Evolutionary conservation across 2,888 invertebrate genomes (phyloP), one percentile per base, ranked within the genome.

Genomic region (Eurois occulta): DNA sequence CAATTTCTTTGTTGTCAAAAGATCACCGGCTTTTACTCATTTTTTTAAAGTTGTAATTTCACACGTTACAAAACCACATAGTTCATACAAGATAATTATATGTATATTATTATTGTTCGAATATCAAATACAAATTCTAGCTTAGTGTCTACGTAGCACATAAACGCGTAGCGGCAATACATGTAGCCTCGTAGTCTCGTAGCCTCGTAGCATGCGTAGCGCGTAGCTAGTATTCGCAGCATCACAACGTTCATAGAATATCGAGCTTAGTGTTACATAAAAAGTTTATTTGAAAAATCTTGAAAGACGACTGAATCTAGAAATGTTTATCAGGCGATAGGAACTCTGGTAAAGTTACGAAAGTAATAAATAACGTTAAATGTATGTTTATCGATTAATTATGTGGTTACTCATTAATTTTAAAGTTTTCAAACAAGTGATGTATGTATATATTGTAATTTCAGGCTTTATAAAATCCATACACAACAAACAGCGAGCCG

Each of bases 181-280:
- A 24, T 60, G 65, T 55, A 66, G 38, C 21, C 16, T 1, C n/a
- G n/a, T n/a, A n/a, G n/a, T n/a, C n/a, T n/a, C 65, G 68, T 69
- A 80, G 68, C 7, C 48, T 16, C 55, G 78, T 68, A 67, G 69
- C 67, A 48, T 18, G 48, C 67, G 64, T 69, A 69, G 58, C 69
- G 48, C 74, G 67, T 65, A 68, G 43, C 58, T 28, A 24, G 55
- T 62, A n/a, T 75, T 65, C 32, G 62, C 62, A 72, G 71, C 28
- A 48, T 13, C 46, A 71, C 21, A 60, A 66, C 32, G 32, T 60
- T 60, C 64, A 77, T 60, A 48, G 58, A 68, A 71, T 65, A 69
- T 43, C 2, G 21, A 43, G n/a, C 8, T 41, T 10, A 55, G 28
- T 5, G 35, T 46, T 43, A 62, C 38, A 46, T 43, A 48, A 32